Conservation (phyloP, 2,797 vertebrate genomes). For the Thaleichthys pacificus region DNA sequence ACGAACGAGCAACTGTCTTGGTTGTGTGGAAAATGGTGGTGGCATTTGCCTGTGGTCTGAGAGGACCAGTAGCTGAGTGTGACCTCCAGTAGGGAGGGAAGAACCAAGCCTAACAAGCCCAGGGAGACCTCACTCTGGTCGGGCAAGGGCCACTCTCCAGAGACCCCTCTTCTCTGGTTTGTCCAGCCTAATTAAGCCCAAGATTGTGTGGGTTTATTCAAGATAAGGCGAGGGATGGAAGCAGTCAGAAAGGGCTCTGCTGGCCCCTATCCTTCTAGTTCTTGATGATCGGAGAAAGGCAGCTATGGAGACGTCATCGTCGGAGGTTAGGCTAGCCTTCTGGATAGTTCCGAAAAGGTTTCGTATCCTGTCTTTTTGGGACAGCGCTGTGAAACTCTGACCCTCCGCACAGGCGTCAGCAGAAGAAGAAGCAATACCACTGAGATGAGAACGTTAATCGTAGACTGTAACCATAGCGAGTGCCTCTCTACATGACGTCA, state of each 20-base stretch:
- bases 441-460: conserved; percentile 22
- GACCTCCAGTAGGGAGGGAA: background rate
- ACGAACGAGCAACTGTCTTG: background rate
- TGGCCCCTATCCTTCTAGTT: background rate
- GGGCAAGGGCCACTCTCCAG: background rate
- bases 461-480: conserved; percentile 16
- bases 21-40: background rate
- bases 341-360: background rate
- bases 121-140: background rate
- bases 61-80: background rate
- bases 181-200: background rate
- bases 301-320: background rate
- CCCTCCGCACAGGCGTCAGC: too few relatives aligned
- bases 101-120: conserved; percentile 3
- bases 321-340: background rate
- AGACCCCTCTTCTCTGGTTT: background rate
- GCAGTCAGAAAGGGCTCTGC: background rate
- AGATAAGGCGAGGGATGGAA: background rate
- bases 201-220: background rate
- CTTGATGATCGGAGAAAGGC: background rate
- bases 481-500: background rate
- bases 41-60: background rate
- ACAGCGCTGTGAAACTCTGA: too few relatives aligned
- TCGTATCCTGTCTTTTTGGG: conserved; percentile 15
- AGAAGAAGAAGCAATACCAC: background rate